Base-by-base conservation (phyloP, 2,113 vertebrate genomes). In the Silurus asotus region DNA sequence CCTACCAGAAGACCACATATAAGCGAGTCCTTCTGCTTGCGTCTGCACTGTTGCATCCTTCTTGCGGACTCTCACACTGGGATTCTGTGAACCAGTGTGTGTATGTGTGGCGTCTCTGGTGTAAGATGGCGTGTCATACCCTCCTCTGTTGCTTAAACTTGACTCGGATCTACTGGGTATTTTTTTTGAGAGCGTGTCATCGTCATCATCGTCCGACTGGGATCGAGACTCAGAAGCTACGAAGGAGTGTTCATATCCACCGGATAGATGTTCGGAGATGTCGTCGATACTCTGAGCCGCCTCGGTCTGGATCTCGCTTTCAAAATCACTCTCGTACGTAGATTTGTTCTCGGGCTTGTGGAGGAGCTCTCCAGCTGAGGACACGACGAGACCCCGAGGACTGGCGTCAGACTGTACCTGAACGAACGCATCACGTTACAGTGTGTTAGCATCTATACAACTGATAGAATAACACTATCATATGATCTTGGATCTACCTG, bases 41-140 rank as follows among this genome's bases (percentile, higher is more conserved):
- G 97, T 98, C 94, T 98, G 97, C 10, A 94, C 95, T 0, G 94
- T 95, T 0, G 83, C 90, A 0, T 98, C 97, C 84, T 86, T 97
- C n/a, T 95, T 79, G 0, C 81, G 0, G 10, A 67, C 0, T 8
- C 13, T 15, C 48, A 65, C 0, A 70, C 11, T 25, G 1, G 0
- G 28, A 5, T 62, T 89, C 28, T 56, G 78, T 7, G 49, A 19
- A 49, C 14, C 69, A 0, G 17, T 81, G 55, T 64, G 81, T 25
- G 88, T 90, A 23, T 89, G 20, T 2, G 89, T 91, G 13, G 37
- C 45, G 45, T 84, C 67, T 0, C 56, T 90, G 5, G 65, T 88
- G 65, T 6, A 20, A 10, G 67, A 89, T 14, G 83, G 88, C 20
- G 87, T 77, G 13, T 17, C 83, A 6, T 79, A 89, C 51, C 55